Evolutionary conservation across 2,888 invertebrate species (phyloP).

Genomic region (Oasisia sp.): DNA sequence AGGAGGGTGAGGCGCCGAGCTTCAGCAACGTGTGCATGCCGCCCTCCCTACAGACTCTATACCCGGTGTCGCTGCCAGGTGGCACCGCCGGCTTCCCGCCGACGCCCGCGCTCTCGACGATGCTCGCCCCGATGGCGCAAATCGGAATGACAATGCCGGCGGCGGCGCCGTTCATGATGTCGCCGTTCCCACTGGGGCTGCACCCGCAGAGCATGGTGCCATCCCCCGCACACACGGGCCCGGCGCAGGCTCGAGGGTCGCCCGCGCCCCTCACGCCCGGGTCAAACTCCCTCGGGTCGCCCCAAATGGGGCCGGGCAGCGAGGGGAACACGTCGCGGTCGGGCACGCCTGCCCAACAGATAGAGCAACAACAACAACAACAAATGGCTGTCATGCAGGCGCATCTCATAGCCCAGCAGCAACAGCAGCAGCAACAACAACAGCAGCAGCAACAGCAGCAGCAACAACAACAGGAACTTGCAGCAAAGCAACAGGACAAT

Average conservation of each 20-base stretch:
- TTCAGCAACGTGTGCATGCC: conserved; percentile 17
- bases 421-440: background rate
- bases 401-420: background rate
- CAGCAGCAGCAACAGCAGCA: conserved; percentile 8
- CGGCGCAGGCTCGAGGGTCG: background rate
- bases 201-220: conserved; percentile 31
- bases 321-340: background rate
- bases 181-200: conserved; percentile 36
- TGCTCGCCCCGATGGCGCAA: conserved; percentile 19
- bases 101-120: conserved; percentile 14
- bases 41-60: background rate
- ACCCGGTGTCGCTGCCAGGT: background rate
- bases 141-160: conserved; percentile 22
- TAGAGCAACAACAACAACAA: conserved; percentile 17
- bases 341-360: background rate
- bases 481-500: background rate
- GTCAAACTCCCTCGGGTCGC: conserved; percentile 21
- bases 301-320: background rate
- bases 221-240: conserved; percentile 6
- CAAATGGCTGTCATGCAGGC: conserved; percentile 25
- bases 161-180: conserved; percentile 29
- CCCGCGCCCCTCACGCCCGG: conserved; percentile 21
- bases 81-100: background rate
- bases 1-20: background rate
- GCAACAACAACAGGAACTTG: conserved; percentile 20